Base-by-base conservation (phyloP, 2,797 vertebrate species). In the Euthynnus affinis region DNA sequence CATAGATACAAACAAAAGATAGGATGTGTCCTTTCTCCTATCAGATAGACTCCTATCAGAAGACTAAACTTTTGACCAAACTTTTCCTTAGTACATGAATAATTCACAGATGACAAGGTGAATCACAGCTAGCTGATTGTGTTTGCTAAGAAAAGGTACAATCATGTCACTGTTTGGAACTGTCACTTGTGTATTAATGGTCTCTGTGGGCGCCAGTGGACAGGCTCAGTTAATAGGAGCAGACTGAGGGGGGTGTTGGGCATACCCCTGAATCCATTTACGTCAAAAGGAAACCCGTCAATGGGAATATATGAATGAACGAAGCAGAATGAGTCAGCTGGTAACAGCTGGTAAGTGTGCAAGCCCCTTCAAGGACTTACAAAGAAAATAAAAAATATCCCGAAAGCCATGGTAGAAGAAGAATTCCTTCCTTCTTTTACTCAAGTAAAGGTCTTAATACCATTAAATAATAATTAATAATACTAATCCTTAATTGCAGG, bases 51-150 rank as follows among this genome's bases (percentile, higher is more conserved):
- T n/a, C n/a, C n/a, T n/a, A n/a, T 83, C 88, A 82, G n/a, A 63
- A 88, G 84, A 73, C 76, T 76, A 83, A 89, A 93, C 81, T 91
- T 92, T 74, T 8, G 9, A 69, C 63, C 17, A 34, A 94, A 91
- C 86, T 90, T 92, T 88, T 85, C 77, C 61, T 34, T n/a, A 57
- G 80, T 51, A 22, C 86, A 94, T 96, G 66, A 95, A 96, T 96
- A 94, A 95, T 96, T 95, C 75, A 95, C 55, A 13, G 71, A 76
- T 83, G 94, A 94, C 95, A 95, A 90, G 85, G 87, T 89, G 91
- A 95, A 94, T 95, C 92, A 94, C 44, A 66, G 84, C 76, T 5
- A 68, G 81, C 65, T 71, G 87, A 74, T 83, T 92, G 92, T 91
- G 93, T 94, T 95, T 91, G 84, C 88, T 81, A 79, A 90, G 91